Conservation (phyloP, 2,888 invertebrate genomes). For the Dolichopus griseipennis region DNA sequence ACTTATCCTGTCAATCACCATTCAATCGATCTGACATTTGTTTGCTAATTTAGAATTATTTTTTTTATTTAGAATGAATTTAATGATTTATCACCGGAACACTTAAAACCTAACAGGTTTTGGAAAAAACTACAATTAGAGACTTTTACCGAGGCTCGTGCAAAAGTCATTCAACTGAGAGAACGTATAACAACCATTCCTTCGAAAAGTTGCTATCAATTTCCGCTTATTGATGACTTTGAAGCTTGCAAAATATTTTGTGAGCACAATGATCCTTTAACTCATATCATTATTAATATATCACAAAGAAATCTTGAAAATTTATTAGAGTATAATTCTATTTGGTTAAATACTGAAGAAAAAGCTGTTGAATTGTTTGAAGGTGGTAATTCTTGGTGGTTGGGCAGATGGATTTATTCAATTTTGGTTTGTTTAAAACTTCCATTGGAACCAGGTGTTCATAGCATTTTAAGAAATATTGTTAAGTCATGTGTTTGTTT, state of each 20-base stretch:
- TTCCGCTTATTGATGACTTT: constrained; percentile 29
- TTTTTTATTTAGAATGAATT: constrained; percentile 22
- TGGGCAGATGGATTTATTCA: constrained; percentile 40
- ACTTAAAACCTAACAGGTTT: constrained; percentile 36
- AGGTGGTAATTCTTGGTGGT: constrained; percentile 31
- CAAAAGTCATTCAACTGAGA: constrained; percentile 27
- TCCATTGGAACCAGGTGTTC: constrained; percentile 39
- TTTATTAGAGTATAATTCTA: constrained; percentile 32
- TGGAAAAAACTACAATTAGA: constrained; percentile 35
- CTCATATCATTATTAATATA: constrained; percentile 34
- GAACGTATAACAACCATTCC: constrained; percentile 21
- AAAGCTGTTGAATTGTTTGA: background rate
- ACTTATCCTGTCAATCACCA: background rate
- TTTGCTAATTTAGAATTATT: background rate
- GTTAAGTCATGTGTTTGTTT: constrained; percentile 35
- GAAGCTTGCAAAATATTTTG: constrained; percentile 34
- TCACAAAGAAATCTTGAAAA: constrained; percentile 36
- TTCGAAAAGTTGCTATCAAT: constrained; percentile 24
- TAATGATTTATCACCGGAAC: constrained; percentile 24
- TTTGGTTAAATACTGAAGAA: constrained; percentile 29
- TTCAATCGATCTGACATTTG: background rate
- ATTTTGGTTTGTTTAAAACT: constrained; percentile 36
- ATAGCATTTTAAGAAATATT: constrained; percentile 36
- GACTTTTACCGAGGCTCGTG: constrained; percentile 31
- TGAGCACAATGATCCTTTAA: constrained; percentile 30